phyloP scores from a whole-genome alignment of 2,888 invertebrate species.

The Limnephilus rhombicus region DNA sequence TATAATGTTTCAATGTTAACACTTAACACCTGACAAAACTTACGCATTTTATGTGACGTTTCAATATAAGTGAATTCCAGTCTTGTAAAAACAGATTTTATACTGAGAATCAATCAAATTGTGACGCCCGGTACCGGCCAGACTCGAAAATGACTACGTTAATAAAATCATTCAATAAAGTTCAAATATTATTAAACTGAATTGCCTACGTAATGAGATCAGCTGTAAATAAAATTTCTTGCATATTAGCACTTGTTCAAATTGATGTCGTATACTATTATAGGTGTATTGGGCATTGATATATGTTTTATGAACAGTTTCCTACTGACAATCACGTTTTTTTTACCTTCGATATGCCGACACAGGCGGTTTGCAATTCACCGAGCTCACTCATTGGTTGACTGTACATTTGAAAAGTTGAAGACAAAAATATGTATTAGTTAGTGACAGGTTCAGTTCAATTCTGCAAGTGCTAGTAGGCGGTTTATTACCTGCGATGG shows the following conservation, averaged over 20 bases:
- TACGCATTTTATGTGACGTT: background rate
- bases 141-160: background rate
- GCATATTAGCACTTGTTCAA: background rate
- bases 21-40: background rate
- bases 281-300: background rate
- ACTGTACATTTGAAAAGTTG: constrained; percentile 46
- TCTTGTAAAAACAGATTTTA: background rate
- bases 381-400: constrained; percentile 47
- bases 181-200: background rate
- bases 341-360: background rate
- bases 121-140: background rate
- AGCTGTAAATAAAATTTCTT: background rate
- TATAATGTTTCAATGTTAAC: background rate
- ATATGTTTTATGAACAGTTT: background rate
- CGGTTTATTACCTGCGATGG: constrained; percentile 43
- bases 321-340: background rate
- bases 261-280: background rate
- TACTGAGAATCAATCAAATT: background rate
- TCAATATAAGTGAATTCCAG: background rate
- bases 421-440: constrained; percentile 25
- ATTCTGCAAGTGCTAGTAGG: constrained; percentile 43
- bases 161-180: background rate
- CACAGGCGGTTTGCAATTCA: constrained; percentile 2
- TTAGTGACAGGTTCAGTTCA: constrained; percentile 53
- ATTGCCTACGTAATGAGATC: background rate